These are phyloP conservation scores for Typhlichthys eigenmanni DNA, from an alignment of 2,797 vertebrate species.

Conservation along the genomic window DNA sequence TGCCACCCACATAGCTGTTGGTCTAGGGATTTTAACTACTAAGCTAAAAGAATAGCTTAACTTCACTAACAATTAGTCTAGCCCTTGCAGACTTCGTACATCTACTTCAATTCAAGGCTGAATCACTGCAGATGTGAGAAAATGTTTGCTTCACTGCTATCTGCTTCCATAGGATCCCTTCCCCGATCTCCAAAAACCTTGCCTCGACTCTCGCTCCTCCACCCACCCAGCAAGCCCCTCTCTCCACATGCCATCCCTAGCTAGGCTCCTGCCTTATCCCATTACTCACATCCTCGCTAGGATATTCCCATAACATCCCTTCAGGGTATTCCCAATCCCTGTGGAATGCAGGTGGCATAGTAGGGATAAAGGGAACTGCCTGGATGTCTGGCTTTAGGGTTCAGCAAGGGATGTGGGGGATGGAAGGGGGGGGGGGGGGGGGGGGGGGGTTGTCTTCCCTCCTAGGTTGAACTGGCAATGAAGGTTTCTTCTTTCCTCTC, in stretches of 20 bases:
- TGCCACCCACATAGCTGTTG: not conserved
- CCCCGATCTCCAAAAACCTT: slow-evolving; percentile 11
- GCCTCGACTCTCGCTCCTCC: slow-evolving; percentile 8
- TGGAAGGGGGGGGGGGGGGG: not conserved
- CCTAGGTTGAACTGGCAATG: not conserved
- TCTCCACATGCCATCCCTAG: slow-evolving; percentile 31
- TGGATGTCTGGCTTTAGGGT: slow-evolving; percentile 48
- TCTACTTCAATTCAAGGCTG: slow-evolving; percentile 39
- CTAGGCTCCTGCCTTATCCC: slow-evolving; percentile 54
- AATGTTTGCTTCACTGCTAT: slow-evolving; percentile 32
- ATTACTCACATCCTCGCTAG: slow-evolving; percentile 60
- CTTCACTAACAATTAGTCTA: slow-evolving; percentile 12
- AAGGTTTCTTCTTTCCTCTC: not conserved
- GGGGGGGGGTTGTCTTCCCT: not conserved
- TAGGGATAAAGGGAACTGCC: slow-evolving; percentile 55
- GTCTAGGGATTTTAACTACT: slow-evolving; percentile 21
- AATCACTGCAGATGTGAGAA: slow-evolving; percentile 29
- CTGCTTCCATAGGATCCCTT: slow-evolving; percentile 17
- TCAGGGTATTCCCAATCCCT: slow-evolving; percentile 63
- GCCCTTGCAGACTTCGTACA: slow-evolving; percentile 16
- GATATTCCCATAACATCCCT: slow-evolving; percentile 68
- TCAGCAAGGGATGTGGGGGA: slow-evolving; percentile 50
- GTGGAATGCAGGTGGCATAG: slow-evolving; percentile 51
- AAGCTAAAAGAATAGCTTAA: slow-evolving; percentile 6
- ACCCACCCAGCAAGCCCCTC: slow-evolving; percentile 14